Conservation (phyloP, 2,888 invertebrate species). For the Cataglyphis rosenhaueri region DNA sequence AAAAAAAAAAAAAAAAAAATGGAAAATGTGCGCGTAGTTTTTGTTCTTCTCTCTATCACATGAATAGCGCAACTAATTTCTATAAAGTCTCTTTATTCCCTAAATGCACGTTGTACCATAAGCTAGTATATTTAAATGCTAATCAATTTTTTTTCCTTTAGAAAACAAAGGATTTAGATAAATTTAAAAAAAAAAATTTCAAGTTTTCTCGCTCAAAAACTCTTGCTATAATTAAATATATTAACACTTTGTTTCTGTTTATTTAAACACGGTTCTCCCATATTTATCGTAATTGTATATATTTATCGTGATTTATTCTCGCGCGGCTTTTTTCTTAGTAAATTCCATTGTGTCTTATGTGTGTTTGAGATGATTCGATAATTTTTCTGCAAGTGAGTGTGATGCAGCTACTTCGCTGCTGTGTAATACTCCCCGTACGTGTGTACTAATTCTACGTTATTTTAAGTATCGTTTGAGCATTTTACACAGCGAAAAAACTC, state of each 20-base stretch:
- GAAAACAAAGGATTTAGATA: not conserved
- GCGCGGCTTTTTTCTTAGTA: not conserved
- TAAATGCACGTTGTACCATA: conserved; percentile 43
- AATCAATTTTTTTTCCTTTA: not conserved
- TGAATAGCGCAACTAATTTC: conserved; percentile 22
- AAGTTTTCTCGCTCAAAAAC: conserved; percentile 27
- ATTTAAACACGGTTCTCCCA: conserved; percentile 7
- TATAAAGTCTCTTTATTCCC: not conserved
- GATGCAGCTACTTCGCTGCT: conserved; percentile 11
- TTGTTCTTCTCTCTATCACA: not conserved
- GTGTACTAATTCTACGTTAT: conserved; percentile 16
- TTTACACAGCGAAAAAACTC: not conserved
- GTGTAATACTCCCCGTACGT: conserved; percentile 25
- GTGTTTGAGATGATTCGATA: conserved; percentile 40
- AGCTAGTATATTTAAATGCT: not conserved
- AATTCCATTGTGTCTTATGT: conserved; percentile 6
- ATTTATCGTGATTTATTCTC: conserved; percentile 4
- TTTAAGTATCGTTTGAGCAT: not conserved
- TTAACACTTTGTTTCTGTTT: conserved; percentile 25
- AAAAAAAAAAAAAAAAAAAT: not conserved
- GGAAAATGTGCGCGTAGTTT: conserved; percentile 26
- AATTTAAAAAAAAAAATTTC: not conserved
- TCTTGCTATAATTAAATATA: not conserved
- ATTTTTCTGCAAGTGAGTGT: conserved; percentile 34
- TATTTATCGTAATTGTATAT: not conserved